phyloP scores from a whole-genome alignment of 2,797 vertebrate genomes.

The Melanotaenia pygmaea region DNA sequence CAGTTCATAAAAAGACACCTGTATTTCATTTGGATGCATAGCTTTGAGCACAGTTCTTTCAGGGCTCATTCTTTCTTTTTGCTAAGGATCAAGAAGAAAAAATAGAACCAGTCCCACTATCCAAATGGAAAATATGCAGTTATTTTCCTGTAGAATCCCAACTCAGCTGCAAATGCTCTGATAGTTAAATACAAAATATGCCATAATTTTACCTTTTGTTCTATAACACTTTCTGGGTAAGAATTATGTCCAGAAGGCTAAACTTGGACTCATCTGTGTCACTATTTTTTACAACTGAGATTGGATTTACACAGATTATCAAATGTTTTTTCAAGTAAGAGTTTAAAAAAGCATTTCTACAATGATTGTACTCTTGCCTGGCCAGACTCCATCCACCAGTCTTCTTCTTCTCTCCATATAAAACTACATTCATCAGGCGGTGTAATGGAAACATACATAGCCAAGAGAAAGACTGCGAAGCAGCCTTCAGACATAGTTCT shows the following conservation, averaged over 20 bases:
- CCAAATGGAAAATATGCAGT: conserved; percentile 12
- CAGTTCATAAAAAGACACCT: conserved; percentile 51
- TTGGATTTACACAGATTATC: conserved; percentile 12
- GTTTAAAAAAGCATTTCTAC: background rate
- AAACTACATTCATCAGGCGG: conserved; percentile 69
- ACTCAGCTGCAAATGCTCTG: conserved; percentile 2
- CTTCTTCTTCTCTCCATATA: conserved; percentile 18
- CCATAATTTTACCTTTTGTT: background rate
- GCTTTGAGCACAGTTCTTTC: conserved; percentile 45
- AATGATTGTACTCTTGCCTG: conserved; percentile 66
- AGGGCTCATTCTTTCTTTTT: conserved; percentile 17
- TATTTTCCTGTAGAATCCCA: background rate
- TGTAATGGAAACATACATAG: conserved; percentile 4
- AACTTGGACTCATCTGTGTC: conserved; percentile 4
- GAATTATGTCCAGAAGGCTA: background rate
- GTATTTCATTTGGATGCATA: conserved; percentile 64
- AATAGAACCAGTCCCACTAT: background rate
- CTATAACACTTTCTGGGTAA: background rate
- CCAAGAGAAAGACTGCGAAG: conserved; percentile 16
- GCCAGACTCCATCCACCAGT: conserved; percentile 12
- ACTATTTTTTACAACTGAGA: conserved; percentile 4
- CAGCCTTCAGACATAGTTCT: background rate
- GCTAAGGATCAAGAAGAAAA: conserved; percentile 9
- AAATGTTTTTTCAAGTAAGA: conserved; percentile 1
- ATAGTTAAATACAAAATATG: background rate